Evolutionary conservation across 2,888 invertebrate genomes (phyloP).

Genomic region (Macrophya alboannulata): DNA sequence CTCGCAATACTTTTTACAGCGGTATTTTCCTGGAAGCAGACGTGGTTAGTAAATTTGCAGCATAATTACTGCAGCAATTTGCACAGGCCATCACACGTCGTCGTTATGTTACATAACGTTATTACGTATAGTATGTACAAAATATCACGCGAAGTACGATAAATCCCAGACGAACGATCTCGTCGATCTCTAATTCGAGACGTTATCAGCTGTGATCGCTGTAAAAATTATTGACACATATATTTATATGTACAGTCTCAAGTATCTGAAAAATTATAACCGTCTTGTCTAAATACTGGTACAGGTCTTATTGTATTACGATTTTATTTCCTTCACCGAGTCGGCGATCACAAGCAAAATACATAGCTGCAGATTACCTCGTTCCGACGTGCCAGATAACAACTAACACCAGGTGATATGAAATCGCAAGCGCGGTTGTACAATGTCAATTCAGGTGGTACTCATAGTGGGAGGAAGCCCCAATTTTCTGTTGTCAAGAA

Average conservation of each 20-base stretch:
- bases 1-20: neutral
- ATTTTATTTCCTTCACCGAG: neutral
- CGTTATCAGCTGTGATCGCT: neutral
- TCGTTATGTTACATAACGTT: neutral
- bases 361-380: neutral
- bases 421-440: constrained; percentile 6
- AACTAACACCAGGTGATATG: constrained; percentile 2
- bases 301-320: neutral
- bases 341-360: neutral
- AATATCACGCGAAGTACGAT: neutral
- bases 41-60: neutral
- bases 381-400: neutral
- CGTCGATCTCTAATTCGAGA: neutral
- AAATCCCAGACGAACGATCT: constrained; percentile 19
- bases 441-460: constrained; percentile 11
- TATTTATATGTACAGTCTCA: neutral
- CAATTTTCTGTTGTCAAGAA: neutral
- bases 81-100: neutral
- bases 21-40: neutral
- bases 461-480: neutral
- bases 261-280: neutral
- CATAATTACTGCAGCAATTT: constrained; percentile 6
- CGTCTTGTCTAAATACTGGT: neutral
- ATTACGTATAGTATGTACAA: constrained; percentile 16
- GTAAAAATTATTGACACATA: constrained; percentile 6